phyloP scores from a whole-genome alignment of 2,113 vertebrate species.

The Phylloscopus trochiloides region DNA sequence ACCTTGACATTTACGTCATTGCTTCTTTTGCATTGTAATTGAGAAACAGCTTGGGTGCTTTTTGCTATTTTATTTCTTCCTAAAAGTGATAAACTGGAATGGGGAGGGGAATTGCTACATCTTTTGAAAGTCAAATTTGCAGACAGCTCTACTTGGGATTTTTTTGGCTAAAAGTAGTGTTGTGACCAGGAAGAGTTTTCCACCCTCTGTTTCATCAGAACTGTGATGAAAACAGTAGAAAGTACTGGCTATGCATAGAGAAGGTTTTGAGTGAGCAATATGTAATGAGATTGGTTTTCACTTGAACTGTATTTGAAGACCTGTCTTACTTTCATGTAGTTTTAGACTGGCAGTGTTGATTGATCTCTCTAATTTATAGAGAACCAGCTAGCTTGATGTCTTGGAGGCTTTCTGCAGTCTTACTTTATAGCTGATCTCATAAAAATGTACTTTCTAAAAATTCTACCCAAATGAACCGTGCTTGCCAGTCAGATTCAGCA shows the following conservation, averaged over 20 bases:
- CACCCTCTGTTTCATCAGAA: background rate
- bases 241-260: background rate
- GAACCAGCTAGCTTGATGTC: background rate
- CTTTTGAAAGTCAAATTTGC: background rate
- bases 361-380: background rate
- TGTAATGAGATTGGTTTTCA: background rate
- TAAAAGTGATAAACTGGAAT: background rate
- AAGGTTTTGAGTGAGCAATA: background rate
- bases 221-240: background rate
- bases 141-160: background rate
- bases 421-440: conserved; percentile 18
- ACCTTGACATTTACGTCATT: background rate
- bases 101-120: background rate
- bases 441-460: conserved; percentile 10
- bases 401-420: background rate
- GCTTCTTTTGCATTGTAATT: background rate
- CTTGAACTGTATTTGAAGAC: background rate
- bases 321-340: background rate
- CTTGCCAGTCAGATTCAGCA: background rate
- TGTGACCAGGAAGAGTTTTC: background rate
- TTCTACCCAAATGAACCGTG: background rate
- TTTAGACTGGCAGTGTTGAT: background rate
- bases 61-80: background rate
- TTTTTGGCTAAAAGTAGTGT: background rate
- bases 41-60: background rate